Evolutionary conservation across 2,113 vertebrate species (phyloP), one percentile per base, ranked within the genome.

Genomic region (Gymnocephalus cernua): DNA sequence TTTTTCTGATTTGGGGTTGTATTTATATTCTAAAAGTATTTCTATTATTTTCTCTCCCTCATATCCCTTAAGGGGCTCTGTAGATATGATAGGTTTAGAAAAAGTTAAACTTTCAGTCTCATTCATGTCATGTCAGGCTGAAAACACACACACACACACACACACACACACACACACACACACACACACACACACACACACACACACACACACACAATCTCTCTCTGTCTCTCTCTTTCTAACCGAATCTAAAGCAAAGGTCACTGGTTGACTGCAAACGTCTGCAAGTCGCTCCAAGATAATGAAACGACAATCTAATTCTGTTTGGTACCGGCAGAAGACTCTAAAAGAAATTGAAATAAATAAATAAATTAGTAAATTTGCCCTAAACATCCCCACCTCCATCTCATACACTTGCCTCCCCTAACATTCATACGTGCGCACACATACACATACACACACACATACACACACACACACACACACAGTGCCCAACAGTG

Each of bases 201-300:
- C 35, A 44, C 38, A n/a, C 67, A 32, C 27, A 12, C 66, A 67
- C 2, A 11, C 0, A 14, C 9, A 38, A 8, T 41, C 38, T 11
- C 38, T 41, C 38, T 41, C 38, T 41, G 0, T 41, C 10, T 10
- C 38, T 41, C 10, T 41, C 38, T 41, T 11, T 41, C 38, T 41
- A 1, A 29, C 44, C 23, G 72, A 79, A 70, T 63, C 68, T 64
- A 21, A 62, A 50, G 74, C 47, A 86, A 83, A 90, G 85, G 86
- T 88, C 80, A 90, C 41, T 47, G 51, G 32, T 77, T 84, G 67
- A 74, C 58, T 73, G 66, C 68, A 63, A 79, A 77, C 2, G 9
- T 72, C 67, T 65, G 58, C 35, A 68, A 74, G 62, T 78, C 23
- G 18, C 72, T 77, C 16, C 27, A 15, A 80, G 64, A 80, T 85